phyloP scores from a whole-genome alignment of 1,140 invertebrate genomes.

The Drosophila saltans region DNA sequence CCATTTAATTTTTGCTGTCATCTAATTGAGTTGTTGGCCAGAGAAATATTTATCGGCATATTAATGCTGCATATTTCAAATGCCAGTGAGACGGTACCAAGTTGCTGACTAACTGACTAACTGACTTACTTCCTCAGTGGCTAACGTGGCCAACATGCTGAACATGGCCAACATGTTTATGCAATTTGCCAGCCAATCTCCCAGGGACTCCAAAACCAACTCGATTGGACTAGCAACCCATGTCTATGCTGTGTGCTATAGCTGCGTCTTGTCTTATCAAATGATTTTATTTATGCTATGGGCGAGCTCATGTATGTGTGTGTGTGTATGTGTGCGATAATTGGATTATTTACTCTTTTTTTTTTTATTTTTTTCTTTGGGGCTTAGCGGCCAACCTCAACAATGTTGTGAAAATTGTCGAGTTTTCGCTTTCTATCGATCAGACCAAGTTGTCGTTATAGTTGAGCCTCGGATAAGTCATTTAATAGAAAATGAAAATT shows the following conservation, averaged over 20 bases:
- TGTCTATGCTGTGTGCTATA: conserved; percentile 12
- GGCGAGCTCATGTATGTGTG: conserved; percentile 40
- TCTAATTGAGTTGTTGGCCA: conserved; percentile 77
- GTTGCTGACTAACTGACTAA: conserved; percentile 24
- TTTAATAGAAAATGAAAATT: conserved; percentile 7
- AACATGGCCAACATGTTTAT: conserved; percentile 68
- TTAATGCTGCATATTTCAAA: conserved; percentile 80
- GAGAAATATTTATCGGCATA: conserved; percentile 75
- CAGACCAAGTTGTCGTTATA: not conserved
- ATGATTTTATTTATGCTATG: conserved; percentile 80
- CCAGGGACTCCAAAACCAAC: not conserved
- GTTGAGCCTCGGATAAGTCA: conserved; percentile 8
- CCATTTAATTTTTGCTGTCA: conserved; percentile 76
- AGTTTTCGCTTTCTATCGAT: conserved; percentile 77
- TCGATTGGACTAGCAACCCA: too few relatives aligned
- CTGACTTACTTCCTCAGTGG: conserved; percentile 70
- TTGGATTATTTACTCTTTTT: conserved; percentile 73
- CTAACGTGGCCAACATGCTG: conserved; percentile 57
- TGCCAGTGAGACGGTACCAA: conserved; percentile 34
- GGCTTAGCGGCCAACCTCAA: conserved; percentile 66
- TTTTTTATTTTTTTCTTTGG: conserved; percentile 36
- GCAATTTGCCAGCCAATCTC: conserved; percentile 52
- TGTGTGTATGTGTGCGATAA: conserved; percentile 64
- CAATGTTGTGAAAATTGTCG: conserved; percentile 74
- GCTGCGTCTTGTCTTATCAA: conserved; percentile 69